Conservation (phyloP, 2,888 invertebrate species). For the Pachliopta kotzebuea region DNA sequence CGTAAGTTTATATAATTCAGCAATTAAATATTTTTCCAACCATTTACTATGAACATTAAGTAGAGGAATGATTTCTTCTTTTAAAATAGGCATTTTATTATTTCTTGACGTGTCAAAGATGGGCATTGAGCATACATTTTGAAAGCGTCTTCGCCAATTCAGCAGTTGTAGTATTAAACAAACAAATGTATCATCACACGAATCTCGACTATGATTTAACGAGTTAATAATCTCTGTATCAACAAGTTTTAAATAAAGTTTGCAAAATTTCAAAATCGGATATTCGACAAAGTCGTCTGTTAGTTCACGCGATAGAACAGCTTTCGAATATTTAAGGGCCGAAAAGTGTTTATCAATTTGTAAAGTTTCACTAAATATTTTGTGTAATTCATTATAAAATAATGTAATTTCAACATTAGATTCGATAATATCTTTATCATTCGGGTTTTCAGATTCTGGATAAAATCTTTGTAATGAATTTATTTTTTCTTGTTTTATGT, state of each 20-base stretch:
- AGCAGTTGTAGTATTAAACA: conserved; percentile 69
- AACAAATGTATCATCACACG: conserved; percentile 55
- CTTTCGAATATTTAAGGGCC: conserved; percentile 74
- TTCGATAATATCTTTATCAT: conserved; percentile 36
- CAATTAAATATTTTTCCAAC: conserved; percentile 83
- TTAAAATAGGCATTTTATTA: conserved; percentile 55
- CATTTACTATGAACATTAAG: conserved; percentile 87
- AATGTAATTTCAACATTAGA: conserved; percentile 67
- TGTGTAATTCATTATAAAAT: conserved; percentile 65
- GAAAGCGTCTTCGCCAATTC: conserved; percentile 78
- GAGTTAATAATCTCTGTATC: conserved; percentile 64
- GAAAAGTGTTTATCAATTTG: conserved; percentile 49
- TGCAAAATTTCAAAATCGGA: conserved; percentile 77
- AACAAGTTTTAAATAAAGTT: conserved; percentile 65
- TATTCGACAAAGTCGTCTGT: conserved; percentile 74
- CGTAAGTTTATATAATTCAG: conserved; percentile 47
- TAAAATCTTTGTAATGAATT: conserved; percentile 50
- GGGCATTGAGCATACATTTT: conserved; percentile 57
- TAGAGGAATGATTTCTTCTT: conserved; percentile 80
- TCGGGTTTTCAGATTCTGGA: conserved; percentile 46
- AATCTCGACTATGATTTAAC: conserved; percentile 46
- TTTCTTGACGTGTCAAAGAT: conserved; percentile 53
- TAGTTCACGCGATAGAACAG: conserved; percentile 61
- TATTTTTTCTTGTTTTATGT: conserved; percentile 34
- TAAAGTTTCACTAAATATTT: conserved; percentile 36